Percentiles rank a stretch among this genome's conserved stretches.
Conservation (phyloP, 1,140 invertebrate species). For the Drosophila simulans region DNA sequence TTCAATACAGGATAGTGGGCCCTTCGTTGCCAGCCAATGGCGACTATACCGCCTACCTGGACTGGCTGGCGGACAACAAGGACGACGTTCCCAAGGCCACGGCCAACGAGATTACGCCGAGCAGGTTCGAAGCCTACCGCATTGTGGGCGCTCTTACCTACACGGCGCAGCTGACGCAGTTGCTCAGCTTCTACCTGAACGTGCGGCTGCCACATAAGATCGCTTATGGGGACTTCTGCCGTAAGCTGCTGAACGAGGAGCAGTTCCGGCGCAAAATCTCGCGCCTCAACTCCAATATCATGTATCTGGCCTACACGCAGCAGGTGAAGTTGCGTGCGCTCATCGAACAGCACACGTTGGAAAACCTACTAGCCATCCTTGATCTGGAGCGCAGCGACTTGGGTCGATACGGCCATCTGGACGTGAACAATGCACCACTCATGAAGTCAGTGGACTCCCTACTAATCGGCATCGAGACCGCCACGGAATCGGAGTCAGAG, state of each 20-base stretch:
- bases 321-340: slow-evolving; percentile 88
- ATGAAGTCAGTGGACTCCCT: slow-evolving; percentile 87
- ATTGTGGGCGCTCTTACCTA: slow-evolving; percentile 92
- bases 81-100: slow-evolving; percentile 87
- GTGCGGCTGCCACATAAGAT: slow-evolving; percentile 90
- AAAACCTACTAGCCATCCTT: slow-evolving; percentile 90
- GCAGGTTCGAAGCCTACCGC: slow-evolving; percentile 89
- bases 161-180: slow-evolving; percentile 90
- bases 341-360: slow-evolving; percentile 89
- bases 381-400: slow-evolving; percentile 88
- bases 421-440: slow-evolving; percentile 73
- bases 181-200: slow-evolving; percentile 91
- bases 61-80: slow-evolving; percentile 90
- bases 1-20: slow-evolving; percentile 90
- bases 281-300: slow-evolving; percentile 91
- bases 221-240: slow-evolving; percentile 91
- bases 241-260: slow-evolving; percentile 87
- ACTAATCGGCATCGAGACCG: slow-evolving; percentile 86
- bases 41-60: slow-evolving; percentile 91
- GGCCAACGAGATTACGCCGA: slow-evolving; percentile 82
- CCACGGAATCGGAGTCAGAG: slow-evolving; percentile 89
- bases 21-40: slow-evolving; percentile 89
- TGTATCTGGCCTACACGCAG: slow-evolving; percentile 93
- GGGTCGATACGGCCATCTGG: slow-evolving; percentile 85
- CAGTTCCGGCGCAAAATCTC: slow-evolving; percentile 91